Percentiles rank a stretch among this genome's conserved stretches.
Conservation (phyloP, 2,888 invertebrate species). For the Parnassius orleans region DNA sequence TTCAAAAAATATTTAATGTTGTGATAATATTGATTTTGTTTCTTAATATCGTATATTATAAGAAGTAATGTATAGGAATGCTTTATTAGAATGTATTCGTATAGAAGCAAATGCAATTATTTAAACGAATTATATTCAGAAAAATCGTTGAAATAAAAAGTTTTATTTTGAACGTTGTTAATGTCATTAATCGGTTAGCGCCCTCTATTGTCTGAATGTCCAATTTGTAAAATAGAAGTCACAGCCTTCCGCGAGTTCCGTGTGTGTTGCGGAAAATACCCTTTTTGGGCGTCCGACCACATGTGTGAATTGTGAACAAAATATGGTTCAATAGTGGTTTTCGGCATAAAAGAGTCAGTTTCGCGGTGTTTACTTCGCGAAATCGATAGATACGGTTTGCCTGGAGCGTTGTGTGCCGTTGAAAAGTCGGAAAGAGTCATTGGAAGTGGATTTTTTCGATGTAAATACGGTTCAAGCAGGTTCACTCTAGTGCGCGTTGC, state of each 20-base stretch:
- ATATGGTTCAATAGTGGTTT: constrained; percentile 75
- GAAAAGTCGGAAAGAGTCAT: constrained; percentile 64
- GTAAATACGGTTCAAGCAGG: constrained; percentile 78
- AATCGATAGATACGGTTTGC: constrained; percentile 59
- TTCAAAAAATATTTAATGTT: constrained; percentile 34
- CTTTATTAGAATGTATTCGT: not conserved
- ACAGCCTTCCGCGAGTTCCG: constrained; percentile 77
- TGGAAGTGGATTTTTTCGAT: constrained; percentile 79
- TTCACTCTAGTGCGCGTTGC: constrained; percentile 73
- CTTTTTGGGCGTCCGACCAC: constrained; percentile 86
- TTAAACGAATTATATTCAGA: not conserved
- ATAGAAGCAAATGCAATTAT: not conserved
- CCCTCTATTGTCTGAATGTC: constrained; percentile 69
- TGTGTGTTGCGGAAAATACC: constrained; percentile 83
- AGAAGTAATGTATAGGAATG: not conserved
- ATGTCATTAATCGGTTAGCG: constrained; percentile 50
- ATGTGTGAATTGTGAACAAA: constrained; percentile 82
- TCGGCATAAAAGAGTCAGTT: constrained; percentile 54
- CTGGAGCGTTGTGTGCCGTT: constrained; percentile 60
- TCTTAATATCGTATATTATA: no score
- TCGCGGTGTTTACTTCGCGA: constrained; percentile 55
- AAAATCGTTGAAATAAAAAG: constrained; percentile 5
- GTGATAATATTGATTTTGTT: not conserved
- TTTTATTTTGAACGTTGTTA: constrained; percentile 49
- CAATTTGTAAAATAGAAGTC: constrained; percentile 75